These are phyloP conservation scores for Glaucomys volans DNA, from an alignment of 2,113 vertebrate genomes.

Conservation along the genomic window DNA sequence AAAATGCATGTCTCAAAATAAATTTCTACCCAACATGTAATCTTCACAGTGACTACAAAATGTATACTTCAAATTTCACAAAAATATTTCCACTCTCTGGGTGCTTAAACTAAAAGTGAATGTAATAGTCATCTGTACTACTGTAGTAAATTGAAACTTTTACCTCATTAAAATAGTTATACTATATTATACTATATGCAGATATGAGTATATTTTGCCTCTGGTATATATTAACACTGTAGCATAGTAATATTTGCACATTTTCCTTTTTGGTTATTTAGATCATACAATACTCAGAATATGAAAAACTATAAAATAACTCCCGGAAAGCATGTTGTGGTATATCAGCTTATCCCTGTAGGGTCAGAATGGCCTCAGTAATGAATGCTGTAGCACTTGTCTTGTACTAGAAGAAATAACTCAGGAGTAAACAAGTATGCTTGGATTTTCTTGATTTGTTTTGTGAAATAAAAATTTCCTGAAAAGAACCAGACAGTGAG, in stretches of 20 bases:
- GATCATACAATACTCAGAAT: background rate
- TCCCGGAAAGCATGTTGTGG: background rate
- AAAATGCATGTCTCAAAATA: background rate
- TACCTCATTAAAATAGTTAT: background rate
- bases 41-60: background rate
- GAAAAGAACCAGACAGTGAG: background rate
- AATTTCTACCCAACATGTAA: background rate
- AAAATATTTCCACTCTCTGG: background rate
- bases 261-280: background rate
- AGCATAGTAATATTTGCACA: background rate
- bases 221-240: background rate
- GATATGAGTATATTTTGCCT: background rate
- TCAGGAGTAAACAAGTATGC: background rate
- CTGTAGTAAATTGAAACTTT: background rate
- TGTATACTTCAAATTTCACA: background rate
- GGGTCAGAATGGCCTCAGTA: background rate
- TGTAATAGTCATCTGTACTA: background rate
- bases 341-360: background rate
- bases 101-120: background rate
- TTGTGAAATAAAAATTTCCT: background rate
- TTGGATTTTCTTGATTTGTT: background rate
- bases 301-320: background rate
- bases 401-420: background rate
- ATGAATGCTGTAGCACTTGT: background rate
- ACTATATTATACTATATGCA: background rate